A percentile compares a stretch with the other conserved stretches of the same genome.
phyloP scores from a whole-genome alignment of 2,888 invertebrate species.

The Iphiclides podalirius region DNA sequence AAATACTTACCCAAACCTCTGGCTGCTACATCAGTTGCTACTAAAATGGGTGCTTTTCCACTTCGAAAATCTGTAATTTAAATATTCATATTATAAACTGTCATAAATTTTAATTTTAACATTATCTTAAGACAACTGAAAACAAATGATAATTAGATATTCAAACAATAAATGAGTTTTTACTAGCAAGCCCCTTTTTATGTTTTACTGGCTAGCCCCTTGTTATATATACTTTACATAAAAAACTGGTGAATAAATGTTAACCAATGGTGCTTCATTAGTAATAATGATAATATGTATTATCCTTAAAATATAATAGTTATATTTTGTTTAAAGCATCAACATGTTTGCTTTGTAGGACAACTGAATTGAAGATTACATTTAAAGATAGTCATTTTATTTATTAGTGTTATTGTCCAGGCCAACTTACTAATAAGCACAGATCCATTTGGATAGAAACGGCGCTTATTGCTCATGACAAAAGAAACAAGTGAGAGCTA shows the following conservation, averaged over 20 bases:
- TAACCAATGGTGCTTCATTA: too few relatives aligned
- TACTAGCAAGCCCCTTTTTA: background rate
- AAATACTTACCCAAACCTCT: slow-evolving; percentile 91
- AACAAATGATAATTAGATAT: background rate
- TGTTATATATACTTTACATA: too few relatives aligned
- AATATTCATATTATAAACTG: too few relatives aligned
- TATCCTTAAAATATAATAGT: too few relatives aligned
- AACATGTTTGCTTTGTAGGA: background rate
- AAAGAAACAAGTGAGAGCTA: slow-evolving; percentile 50
- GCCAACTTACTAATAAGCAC: slow-evolving; percentile 59
- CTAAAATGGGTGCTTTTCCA: slow-evolving; percentile 92
- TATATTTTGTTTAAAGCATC: too few relatives aligned
- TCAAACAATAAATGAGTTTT: background rate
- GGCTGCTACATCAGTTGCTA: slow-evolving; percentile 97
- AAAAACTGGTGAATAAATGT: too few relatives aligned
- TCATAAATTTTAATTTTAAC: too few relatives aligned
- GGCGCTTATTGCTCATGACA: slow-evolving; percentile 48
- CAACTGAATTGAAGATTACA: slow-evolving; percentile 7
- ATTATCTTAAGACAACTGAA: too few relatives aligned
- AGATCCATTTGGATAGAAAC: slow-evolving; percentile 34
- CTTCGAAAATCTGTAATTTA: slow-evolving; percentile 87
- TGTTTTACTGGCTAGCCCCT: too few relatives aligned
- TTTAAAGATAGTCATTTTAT: slow-evolving; percentile 36
- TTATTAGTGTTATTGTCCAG: slow-evolving; percentile 42
- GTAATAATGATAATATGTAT: too few relatives aligned